Conservation (phyloP, 92 coral and sea anemone genomes). For the Blastomussa wellsi region DNA sequence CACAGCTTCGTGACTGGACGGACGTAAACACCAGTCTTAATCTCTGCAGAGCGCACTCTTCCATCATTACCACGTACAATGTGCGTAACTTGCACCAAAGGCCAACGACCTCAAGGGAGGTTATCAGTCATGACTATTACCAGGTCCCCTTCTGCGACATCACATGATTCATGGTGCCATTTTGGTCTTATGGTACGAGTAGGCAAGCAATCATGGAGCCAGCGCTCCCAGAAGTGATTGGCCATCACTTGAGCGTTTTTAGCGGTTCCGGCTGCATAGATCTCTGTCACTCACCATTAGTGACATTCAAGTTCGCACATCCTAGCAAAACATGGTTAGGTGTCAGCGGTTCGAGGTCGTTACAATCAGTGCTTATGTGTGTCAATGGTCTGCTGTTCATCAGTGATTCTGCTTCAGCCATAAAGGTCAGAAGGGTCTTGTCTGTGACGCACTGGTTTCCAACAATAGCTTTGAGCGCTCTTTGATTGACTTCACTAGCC, state of each 20-base stretch:
- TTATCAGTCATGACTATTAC: slow-evolving; percentile 39
- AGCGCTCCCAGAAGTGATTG: slow-evolving; percentile 62
- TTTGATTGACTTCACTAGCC: not conserved
- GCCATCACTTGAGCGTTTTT: slow-evolving; percentile 72
- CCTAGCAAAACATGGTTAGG: too few relatives aligned
- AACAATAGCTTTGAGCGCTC: not conserved
- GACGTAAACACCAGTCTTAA: not conserved
- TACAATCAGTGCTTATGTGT: not conserved
- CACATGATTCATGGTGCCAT: slow-evolving; percentile 40
- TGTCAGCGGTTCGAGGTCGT: slow-evolving; percentile 15
- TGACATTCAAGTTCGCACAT: slow-evolving; percentile 42
- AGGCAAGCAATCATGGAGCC: slow-evolving; percentile 54
- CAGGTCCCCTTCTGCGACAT: slow-evolving; percentile 41
- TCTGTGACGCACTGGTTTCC: not conserved
- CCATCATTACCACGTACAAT: slow-evolving; percentile 37
- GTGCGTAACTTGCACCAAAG: slow-evolving; percentile 29
- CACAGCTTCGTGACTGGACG: slow-evolving; percentile 35
- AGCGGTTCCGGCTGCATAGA: too few relatives aligned
- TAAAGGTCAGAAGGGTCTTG: not conserved
- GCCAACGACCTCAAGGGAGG: slow-evolving; percentile 44
- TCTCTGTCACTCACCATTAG: too few relatives aligned
- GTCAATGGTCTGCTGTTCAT: not conserved
- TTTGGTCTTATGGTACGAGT: slow-evolving; percentile 47
- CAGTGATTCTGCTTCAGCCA: too few relatives aligned
- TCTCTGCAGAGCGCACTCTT: slow-evolving; percentile 28